These are phyloP conservation scores for Molothrus ater DNA, from an alignment of 2,797 vertebrate species.

Conservation along the genomic window DNA sequence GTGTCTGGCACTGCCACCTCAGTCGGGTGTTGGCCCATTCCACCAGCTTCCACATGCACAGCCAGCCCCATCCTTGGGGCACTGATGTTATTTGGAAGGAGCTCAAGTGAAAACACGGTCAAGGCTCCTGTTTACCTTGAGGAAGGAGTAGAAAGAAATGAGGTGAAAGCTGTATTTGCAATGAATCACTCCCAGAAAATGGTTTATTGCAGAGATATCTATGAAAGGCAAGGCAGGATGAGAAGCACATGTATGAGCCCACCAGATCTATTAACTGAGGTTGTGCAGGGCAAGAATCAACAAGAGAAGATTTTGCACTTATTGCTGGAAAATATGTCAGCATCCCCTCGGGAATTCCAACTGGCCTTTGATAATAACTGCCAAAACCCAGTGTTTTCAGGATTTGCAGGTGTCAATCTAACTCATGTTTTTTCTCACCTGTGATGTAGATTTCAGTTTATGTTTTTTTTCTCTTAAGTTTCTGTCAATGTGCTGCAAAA, in stretches of 20 bases:
- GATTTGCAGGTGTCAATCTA: not conserved
- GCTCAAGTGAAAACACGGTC: constrained; percentile 22
- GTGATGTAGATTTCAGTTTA: not conserved
- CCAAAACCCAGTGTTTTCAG: not conserved
- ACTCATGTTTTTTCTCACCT: not conserved
- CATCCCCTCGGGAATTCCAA: not conserved
- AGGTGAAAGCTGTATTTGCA: constrained; percentile 48
- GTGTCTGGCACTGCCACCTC: not conserved
- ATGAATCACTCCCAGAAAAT: constrained; percentile 32
- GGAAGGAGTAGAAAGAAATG: constrained; percentile 26
- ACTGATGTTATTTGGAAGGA: not conserved
- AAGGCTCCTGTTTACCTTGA: constrained; percentile 24
- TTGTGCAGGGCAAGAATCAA: not conserved
- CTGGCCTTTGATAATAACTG: constrained; percentile 34
- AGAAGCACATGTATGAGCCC: not conserved
- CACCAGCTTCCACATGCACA: not conserved
- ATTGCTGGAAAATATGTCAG: constrained; percentile 44
- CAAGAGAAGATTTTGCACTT: constrained; percentile 28
- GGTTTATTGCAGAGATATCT: constrained; percentile 27
- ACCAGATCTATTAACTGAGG: constrained; percentile 23
- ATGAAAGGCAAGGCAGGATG: not conserved
- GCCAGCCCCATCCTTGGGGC: not conserved
- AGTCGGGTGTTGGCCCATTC: not conserved
- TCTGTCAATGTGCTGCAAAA: not conserved
- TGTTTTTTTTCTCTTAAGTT: not conserved